Evolutionary conservation across 2,888 invertebrate species (phyloP).

Genomic region (Cheilosia impressa): DNA sequence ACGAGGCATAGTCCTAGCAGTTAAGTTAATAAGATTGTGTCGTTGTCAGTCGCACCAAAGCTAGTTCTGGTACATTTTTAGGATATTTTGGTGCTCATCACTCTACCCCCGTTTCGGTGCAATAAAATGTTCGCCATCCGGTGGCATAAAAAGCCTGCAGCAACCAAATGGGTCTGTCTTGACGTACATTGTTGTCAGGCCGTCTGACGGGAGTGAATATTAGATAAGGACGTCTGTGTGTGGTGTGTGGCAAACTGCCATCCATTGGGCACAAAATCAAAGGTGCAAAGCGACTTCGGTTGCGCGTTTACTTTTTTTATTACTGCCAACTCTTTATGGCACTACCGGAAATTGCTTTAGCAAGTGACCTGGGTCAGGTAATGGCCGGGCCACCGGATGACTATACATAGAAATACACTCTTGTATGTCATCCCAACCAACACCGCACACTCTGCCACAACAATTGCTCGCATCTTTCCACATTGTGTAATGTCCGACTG

Average conservation of each 20-base stretch:
- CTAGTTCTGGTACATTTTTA: slow-evolving; percentile 19
- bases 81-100: slow-evolving; percentile 26
- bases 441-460: slow-evolving; percentile 13
- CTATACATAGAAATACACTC: slow-evolving; percentile 17
- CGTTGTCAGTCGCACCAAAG: background rate
- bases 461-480: slow-evolving; percentile 43
- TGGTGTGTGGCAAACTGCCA: slow-evolving; percentile 18
- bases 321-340: slow-evolving; percentile 46
- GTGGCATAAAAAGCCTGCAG: slow-evolving; percentile 32
- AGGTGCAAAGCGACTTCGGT: slow-evolving; percentile 50
- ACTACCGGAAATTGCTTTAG: slow-evolving; percentile 60
- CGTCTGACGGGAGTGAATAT: slow-evolving; percentile 54
- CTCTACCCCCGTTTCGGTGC: slow-evolving; percentile 1
- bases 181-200: slow-evolving; percentile 42
- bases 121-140: slow-evolving; percentile 42
- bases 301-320: slow-evolving; percentile 37
- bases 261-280: slow-evolving; percentile 38
- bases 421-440: slow-evolving; percentile 24
- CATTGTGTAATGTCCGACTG: slow-evolving; percentile 55
- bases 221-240: slow-evolving; percentile 43
- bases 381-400: slow-evolving; percentile 25
- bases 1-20: slow-evolving; percentile 23
- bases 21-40: slow-evolving; percentile 55
- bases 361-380: slow-evolving; percentile 18
- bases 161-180: background rate